A percentile compares a stretch with the other conserved stretches of the same genome.
phyloP scores from a whole-genome alignment of 2,113 vertebrate species.

The Brienomyrus brachyistius region DNA sequence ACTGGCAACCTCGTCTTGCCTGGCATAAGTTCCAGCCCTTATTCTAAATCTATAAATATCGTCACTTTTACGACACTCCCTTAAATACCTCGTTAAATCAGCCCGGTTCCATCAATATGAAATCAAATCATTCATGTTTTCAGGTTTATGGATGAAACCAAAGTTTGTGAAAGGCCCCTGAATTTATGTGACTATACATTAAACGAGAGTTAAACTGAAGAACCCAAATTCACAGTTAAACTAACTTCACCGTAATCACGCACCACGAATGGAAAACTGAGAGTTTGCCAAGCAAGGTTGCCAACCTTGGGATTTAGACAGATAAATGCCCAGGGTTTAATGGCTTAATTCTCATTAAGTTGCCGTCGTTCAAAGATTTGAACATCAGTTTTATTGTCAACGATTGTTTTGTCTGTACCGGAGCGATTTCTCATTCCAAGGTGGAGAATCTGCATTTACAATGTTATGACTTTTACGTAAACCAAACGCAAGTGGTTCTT shows the following conservation, averaged over 20 bases:
- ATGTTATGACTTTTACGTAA: constrained; percentile 24
- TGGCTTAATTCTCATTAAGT: not conserved
- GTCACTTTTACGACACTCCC: not conserved
- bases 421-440: not conserved
- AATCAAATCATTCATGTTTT: not conserved
- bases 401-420: not conserved
- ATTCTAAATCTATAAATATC: not conserved
- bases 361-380: not conserved
- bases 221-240: not conserved
- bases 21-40: not conserved
- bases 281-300: not conserved
- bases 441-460: constrained; percentile 2
- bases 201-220: not conserved
- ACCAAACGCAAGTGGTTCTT: constrained; percentile 23
- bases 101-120: not conserved
- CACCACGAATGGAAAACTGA: not conserved
- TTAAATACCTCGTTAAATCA: not conserved
- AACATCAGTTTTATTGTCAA: not conserved
- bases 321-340: not conserved
- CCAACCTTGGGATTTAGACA: not conserved
- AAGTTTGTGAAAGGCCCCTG: not conserved
- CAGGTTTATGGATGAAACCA: not conserved
- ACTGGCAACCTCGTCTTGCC: not conserved
- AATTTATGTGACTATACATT: not conserved
- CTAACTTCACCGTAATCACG: not conserved